These are phyloP conservation scores for Nudaria mundana DNA, from an alignment of 2,888 invertebrate species.

Conservation along the genomic window DNA sequence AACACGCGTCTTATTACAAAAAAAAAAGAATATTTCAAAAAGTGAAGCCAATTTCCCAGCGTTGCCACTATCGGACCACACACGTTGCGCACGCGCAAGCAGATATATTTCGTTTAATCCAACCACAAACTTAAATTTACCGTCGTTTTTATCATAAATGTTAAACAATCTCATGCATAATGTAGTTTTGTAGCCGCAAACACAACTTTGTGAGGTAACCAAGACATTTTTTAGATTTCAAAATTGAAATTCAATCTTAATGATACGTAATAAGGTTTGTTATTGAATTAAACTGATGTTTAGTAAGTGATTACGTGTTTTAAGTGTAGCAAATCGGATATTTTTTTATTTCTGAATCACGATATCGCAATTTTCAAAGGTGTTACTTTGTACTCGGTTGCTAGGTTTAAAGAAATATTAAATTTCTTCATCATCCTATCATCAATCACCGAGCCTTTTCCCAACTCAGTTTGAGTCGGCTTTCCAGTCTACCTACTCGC, in stretches of 20 bases:
- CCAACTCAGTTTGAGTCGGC: too few species aligned
- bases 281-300: not conserved
- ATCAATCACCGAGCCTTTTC: too few species aligned
- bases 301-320: conserved; percentile 20
- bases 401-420: conserved; percentile 31
- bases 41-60: conserved; percentile 33
- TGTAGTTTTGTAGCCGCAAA: conserved; percentile 22
- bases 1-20: not conserved
- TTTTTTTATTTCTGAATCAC: conserved; percentile 48
- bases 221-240: conserved; percentile 10
- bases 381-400: conserved; percentile 24
- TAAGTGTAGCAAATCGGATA: conserved; percentile 36
- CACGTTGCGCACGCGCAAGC: conserved; percentile 40
- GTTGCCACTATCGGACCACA: conserved; percentile 38
- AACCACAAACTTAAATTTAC: conserved; percentile 25
- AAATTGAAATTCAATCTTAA: conserved; percentile 14
- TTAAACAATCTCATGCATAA: conserved; percentile 2
- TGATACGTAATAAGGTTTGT: rapidly evolving
- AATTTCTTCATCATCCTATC: too few species aligned
- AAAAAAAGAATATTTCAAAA: conserved; percentile 6
- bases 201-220: conserved; percentile 12
- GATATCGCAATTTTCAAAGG: conserved; percentile 49
- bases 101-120: conserved; percentile 45
- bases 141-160: conserved; percentile 7
- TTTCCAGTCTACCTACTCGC: too few species aligned